Base-by-base conservation (phyloP, 2,797 vertebrate genomes). In the Typhlichthys subterraneus region DNA sequence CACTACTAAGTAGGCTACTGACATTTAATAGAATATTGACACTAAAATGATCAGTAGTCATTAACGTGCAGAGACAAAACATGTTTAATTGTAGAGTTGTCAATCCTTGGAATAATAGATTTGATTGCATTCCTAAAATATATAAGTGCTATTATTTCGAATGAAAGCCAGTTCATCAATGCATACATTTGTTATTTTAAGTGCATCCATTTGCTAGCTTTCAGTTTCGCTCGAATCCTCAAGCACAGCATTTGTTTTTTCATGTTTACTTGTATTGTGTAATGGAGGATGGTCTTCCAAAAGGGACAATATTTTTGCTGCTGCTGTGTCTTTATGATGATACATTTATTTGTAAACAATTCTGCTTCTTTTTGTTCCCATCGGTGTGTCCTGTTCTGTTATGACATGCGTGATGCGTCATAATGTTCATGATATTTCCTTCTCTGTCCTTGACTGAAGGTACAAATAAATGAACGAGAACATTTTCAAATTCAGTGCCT, bases 371-470 rank as follows among this genome's bases (percentile, higher is more conserved):
- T 23, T 9, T 23, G 23, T 53, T 53, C 12, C 6, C 10, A 4
- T 75, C 63, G 14, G 63, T 75, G 61, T 65, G 67, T 75, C 62
- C 65, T 46, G 13, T 67, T 63, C 65, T 46, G 13, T 67, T 63
- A 19, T 72, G 15, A 68, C 67, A 23, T 23, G 2, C 19, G 17
- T 17, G 17, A 17, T 17, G 17, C 17, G 23, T 23, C 23, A 23
- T 23, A 23, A 23, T 70, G 59, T 69, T 67, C 53, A 57, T 69
- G 5, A 76, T 56, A 55, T 74, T 51, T 72, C 61, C 57, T 78
- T 75, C 56, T 75, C 23, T 82, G 75, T 60, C 81, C 63, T 54
- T 65, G 53, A 63, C 33, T 54, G 52, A 71, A 73, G 69, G 48
- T 57, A 61, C 15, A 55, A 61, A 73, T 74, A 59, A 74, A 86